Evolutionary conservation across 1,140 invertebrate species (phyloP).

Genomic region (Polyergus mexicanus): DNA sequence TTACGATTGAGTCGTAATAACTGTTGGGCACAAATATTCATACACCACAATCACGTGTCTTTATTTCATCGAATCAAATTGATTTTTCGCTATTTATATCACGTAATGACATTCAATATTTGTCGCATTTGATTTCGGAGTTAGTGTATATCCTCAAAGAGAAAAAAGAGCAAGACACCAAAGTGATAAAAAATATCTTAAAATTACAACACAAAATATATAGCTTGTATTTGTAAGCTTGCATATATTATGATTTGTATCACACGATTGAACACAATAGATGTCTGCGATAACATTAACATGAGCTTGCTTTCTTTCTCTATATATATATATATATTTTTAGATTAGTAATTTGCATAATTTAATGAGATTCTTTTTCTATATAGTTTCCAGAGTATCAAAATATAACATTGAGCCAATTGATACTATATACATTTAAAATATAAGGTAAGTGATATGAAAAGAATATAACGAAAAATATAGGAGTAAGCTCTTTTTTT

Average conservation of each 20-base stretch:
- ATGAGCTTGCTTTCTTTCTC: not conserved
- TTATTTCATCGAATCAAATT: not conserved
- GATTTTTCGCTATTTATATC: not conserved
- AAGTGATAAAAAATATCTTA: not conserved
- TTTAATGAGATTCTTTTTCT: slow-evolving; percentile 34
- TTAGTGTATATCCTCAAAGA: not conserved
- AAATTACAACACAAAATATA: slow-evolving; percentile 1
- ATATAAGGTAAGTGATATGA: slow-evolving; percentile 59
- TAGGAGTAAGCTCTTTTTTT: not conserved
- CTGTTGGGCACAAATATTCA: not conserved
- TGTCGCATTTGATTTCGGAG: too few relatives aligned
- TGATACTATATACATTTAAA: slow-evolving; percentile 59
- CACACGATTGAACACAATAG: not conserved
- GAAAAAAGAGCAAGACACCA: not conserved
- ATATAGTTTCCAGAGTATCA: slow-evolving; percentile 70
- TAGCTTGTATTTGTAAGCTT: not conserved
- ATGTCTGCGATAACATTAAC: not conserved
- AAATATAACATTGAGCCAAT: slow-evolving; percentile 66
- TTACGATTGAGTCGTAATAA: not conserved
- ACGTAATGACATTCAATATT: not conserved
- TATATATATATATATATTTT: too few relatives aligned
- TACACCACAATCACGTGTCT: not conserved
- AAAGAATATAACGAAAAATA: not conserved
- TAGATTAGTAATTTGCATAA: slow-evolving; percentile 1
- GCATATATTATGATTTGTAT: slow-evolving; percentile 8